Conservation (phyloP, 1,140 invertebrate genomes). For the Cyclargus thomasi region DNA sequence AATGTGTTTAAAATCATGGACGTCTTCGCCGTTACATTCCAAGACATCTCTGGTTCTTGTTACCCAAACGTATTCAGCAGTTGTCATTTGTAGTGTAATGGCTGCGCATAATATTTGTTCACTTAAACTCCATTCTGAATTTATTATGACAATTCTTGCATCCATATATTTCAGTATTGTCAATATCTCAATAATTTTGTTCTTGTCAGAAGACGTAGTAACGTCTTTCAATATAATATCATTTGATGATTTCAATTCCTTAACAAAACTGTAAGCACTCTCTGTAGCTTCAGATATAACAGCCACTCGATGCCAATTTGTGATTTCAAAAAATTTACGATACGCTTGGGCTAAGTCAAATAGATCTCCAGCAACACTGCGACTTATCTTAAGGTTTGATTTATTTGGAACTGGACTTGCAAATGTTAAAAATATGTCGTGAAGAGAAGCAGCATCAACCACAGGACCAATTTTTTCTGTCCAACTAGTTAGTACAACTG, state of each 20-base stretch:
- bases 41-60: slow-evolving; percentile 22
- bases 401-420: background rate
- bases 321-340: slow-evolving; percentile 16
- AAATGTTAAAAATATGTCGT: background rate
- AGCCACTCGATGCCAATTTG: slow-evolving; percentile 20
- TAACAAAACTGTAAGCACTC: background rate
- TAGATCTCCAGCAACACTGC: slow-evolving; percentile 4
- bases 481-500: background rate
- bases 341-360: slow-evolving; percentile 15
- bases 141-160: slow-evolving; percentile 29
- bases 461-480: background rate
- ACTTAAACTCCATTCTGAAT: slow-evolving; percentile 21
- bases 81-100: slow-evolving; percentile 16
- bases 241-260: background rate
- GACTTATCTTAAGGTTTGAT: background rate
- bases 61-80: slow-evolving; percentile 25
- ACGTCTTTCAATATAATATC: slow-evolving; percentile 9
- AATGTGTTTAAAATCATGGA: slow-evolving; percentile 2
- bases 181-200: slow-evolving; percentile 4
- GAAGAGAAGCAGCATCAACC: background rate
- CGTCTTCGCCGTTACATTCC: slow-evolving; percentile 7
- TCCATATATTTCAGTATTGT: slow-evolving; percentile 15
- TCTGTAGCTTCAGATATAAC: slow-evolving; percentile 22
- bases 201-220: slow-evolving; percentile 2
- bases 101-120: slow-evolving; percentile 20